Percentiles rank a stretch among this genome's conserved stretches.
Conservation (phyloP, 35 echinoderm and acorn worm genomes). For the Hemicentrotus pulcherrimus region DNA sequence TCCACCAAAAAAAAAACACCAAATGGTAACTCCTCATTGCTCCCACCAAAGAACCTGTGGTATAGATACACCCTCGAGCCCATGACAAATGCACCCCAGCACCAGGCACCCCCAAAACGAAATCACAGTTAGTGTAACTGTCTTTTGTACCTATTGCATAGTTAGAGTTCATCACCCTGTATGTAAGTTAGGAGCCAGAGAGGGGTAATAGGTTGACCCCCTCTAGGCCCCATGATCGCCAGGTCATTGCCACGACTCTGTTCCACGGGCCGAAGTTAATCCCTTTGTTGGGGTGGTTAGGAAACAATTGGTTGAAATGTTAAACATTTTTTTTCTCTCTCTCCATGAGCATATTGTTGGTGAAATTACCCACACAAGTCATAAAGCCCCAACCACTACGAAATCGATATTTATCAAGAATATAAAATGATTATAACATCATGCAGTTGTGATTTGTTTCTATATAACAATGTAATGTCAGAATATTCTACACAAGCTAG, state of each 20-base stretch:
- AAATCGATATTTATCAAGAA: neutral
- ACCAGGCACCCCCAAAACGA: neutral
- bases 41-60: neutral
- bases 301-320: slow-evolving; percentile 35
- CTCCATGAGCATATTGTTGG: neutral
- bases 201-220: slow-evolving; percentile 27
- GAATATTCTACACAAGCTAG: too few species aligned
- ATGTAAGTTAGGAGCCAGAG: neutral
- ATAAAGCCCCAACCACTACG: neutral
- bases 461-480: too few species aligned
- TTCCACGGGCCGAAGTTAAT: slow-evolving; percentile 23
- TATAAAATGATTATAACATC: neutral
- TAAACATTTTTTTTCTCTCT: neutral
- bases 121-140: neutral
- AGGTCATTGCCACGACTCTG: slow-evolving; percentile 18
- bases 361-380: neutral
- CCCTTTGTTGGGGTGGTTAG: slow-evolving; percentile 15
- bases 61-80: neutral
- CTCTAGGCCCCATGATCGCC: slow-evolving; percentile 37
- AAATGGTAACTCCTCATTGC: too few species aligned
- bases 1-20: neutral
- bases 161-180: slow-evolving; percentile 59
- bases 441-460: neutral
- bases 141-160: slow-evolving; percentile 74
- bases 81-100: neutral